Base-by-base conservation (phyloP, 1,140 invertebrate species). In the Euborellia annulipes region DNA sequence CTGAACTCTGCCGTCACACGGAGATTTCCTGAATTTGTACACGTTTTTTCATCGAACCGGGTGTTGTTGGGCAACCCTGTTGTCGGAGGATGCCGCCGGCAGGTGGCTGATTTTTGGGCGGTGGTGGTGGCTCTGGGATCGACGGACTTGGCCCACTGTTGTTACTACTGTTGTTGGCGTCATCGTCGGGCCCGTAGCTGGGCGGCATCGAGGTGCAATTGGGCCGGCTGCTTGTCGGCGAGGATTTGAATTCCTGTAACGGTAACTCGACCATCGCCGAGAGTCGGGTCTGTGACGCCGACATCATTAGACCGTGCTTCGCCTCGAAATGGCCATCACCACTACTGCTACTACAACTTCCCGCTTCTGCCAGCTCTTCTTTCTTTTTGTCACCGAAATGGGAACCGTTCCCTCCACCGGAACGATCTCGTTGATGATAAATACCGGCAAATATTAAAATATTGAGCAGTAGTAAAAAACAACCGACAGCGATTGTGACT, bases 381-480 rank as follows among this genome's bases (percentile, higher is more conserved):
- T 80, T 80, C 44, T 55, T 55, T 55, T 81, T 79, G 30, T 76
- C 74, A 9, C 67, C 66, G 45, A 67, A 63, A 21, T 65, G 53
- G 44, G 63, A 65, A 39, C 69, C 62, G 37, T 43, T 40, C 42
- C 72, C 62, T 40, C 59, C 58, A 27, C 23, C 23, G 23, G 23
- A 27, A 22, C 81, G 72, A 53, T 87, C 82, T 7, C 87, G 72
- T 59, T 93, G 86, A 56, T 92, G 88, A 58, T 92, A 94, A 34
- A 95, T 89, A 22, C 87, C 89, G 27, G 87, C 88, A 57, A 95
- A 94, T 41, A 96, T 91, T 1, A 95, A 70, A 6, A 94, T 77
- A 61, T 97, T 96, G 2, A 96, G 70, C 7, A 95, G 71, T 3
- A 97, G 69, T 6, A 86, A 66, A 47, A 85, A 85, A 48, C 82